A percentile compares a stretch with the other conserved stretches of the same genome.
phyloP scores from a whole-genome alignment of 1,140 invertebrate genomes.

The Tyrophagus putrescentiae region DNA sequence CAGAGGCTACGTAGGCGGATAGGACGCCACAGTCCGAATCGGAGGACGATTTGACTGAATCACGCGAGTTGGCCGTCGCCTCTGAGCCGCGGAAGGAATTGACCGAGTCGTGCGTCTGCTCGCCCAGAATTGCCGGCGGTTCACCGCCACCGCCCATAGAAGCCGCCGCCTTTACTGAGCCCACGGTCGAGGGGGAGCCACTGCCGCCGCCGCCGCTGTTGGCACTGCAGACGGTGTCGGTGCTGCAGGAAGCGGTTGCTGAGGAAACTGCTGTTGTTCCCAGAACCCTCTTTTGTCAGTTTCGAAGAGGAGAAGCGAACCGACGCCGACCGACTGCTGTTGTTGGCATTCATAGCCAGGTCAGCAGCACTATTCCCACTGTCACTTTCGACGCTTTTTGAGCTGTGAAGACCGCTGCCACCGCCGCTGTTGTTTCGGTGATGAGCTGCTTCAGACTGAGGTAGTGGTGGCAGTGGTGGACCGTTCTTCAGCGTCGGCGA shows the following conservation, averaged over 20 bases:
- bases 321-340: too few relatives aligned
- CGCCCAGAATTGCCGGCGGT: background rate
- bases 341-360: too few relatives aligned
- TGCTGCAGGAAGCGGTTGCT: conserved; percentile 23
- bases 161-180: too few relatives aligned
- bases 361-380: too few relatives aligned
- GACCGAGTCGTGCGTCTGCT: conserved; percentile 12
- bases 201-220: too few relatives aligned
- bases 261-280: conserved; percentile 25
- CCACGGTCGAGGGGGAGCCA: conserved; percentile 17
- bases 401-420: too few relatives aligned
- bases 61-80: background rate
- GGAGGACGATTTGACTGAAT: background rate
- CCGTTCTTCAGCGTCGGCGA: background rate
- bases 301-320: too few relatives aligned
- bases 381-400: too few relatives aligned
- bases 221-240: conserved; percentile 22
- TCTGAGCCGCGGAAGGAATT: conserved; percentile 3
- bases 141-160: too few relatives aligned
- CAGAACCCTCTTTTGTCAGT: conserved; percentile 3
- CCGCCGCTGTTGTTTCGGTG: too few relatives aligned
- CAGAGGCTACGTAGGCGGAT: background rate
- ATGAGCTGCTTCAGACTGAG: too few relatives aligned
- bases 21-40: background rate
- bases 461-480: background rate